These are phyloP conservation scores for Drosophila albomicans DNA, from an alignment of 1,140 invertebrate species.

Conservation along the genomic window DNA sequence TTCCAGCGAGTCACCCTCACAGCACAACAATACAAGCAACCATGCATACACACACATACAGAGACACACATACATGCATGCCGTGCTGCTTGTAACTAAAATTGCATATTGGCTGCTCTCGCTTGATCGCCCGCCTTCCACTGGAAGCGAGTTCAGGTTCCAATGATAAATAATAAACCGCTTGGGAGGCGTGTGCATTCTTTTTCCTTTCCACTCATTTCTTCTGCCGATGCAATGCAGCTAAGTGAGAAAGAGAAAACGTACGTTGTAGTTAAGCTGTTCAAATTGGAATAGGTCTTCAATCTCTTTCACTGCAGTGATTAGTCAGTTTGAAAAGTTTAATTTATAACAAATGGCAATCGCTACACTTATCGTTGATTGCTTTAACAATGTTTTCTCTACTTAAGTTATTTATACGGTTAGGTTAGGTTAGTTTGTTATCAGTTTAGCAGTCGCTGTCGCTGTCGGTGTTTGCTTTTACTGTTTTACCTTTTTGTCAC, in stretches of 20 bases:
- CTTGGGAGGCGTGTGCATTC: background rate
- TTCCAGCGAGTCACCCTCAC: slow-evolving; percentile 55
- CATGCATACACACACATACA: slow-evolving; percentile 21
- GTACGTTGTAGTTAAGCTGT: background rate
- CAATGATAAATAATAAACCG: background rate
- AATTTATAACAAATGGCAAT: slow-evolving; percentile 16
- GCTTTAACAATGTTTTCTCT: background rate
- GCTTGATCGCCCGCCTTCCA: background rate
- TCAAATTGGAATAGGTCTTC: background rate
- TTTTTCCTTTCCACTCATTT: background rate
- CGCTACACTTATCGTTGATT: slow-evolving; percentile 25
- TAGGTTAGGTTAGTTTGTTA: slow-evolving; percentile 51
- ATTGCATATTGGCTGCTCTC: slow-evolving; percentile 33
- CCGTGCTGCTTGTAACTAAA: slow-evolving; percentile 10
- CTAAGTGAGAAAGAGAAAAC: background rate
- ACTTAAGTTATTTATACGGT: slow-evolving; percentile 8
- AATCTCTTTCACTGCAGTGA: background rate
- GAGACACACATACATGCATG: slow-evolving; percentile 12
- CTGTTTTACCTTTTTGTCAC: background rate
- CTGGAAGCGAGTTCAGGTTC: slow-evolving; percentile 10
- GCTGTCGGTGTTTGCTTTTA: background rate
- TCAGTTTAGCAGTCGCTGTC: slow-evolving; percentile 10
- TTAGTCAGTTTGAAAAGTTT: background rate
- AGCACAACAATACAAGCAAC: slow-evolving; percentile 13
- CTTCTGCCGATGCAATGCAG: background rate